Evolutionary conservation across 2,113 vertebrate species (phyloP), one percentile per base, ranked within the genome.

Genomic region (Odobenus rosmarus): DNA sequence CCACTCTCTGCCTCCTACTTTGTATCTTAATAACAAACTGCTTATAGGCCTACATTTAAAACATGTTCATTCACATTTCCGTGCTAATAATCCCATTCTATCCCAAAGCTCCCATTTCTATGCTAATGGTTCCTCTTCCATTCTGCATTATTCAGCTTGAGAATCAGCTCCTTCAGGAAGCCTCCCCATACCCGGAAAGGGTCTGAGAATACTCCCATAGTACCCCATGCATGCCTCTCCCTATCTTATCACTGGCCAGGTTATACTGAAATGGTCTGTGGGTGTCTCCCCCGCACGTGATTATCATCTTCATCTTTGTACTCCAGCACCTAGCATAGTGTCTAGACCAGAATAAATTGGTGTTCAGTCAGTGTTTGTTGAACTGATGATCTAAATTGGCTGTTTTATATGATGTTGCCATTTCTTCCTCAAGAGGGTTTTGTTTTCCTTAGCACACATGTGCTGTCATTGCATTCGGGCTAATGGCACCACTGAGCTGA

Each of bases 361-460:
- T 53, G 33, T 39, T 92, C 36, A 21, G 83, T 28, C 74, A 92
- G 81, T 86, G n/a, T 82, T 83, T 91, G 67, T 67, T 87, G 79
- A 96, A 33, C 69, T n/a, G 59, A 90, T 92, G 4, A 55, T 72
- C 89, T 57, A 67, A 82, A 39, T 74, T 77, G 51, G 24, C 69
- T 90, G 57, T 92, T 95, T 96, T 74, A n/a, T 92, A 14, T 79
- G 69, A 80, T 3, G 10, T 26, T 76, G 51, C 84, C 59, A 12
- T 72, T 95, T 91, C 76, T 96, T 80, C 64, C 72, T 91, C 67
- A 33, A 84, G 69, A 84, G 46, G 3, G 9, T 93, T 91, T 51
- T 88, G 28, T 92, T 84, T 96, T 67, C 81, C 94, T 96, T 57
- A 84, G 46, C 9, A 5, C n/a, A 71, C 86, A 0, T 88, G 80